A percentile compares a stretch with the other conserved stretches of the same genome.
phyloP scores from a whole-genome alignment of 2,888 invertebrate genomes.

The Trissolcus brochymenae region DNA sequence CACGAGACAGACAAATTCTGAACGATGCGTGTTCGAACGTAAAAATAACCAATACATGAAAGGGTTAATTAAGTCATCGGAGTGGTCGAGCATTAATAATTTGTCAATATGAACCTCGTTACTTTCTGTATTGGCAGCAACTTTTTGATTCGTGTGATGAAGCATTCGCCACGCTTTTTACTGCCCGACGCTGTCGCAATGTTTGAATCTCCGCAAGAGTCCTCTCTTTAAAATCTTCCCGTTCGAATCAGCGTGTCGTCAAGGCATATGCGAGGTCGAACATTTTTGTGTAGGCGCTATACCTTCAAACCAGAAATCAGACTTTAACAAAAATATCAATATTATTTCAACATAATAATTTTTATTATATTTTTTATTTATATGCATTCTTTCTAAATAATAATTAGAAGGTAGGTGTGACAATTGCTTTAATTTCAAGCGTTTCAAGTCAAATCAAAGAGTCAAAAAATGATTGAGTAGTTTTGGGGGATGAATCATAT shows the following conservation, averaged over 20 bases:
- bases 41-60: conserved; percentile 41
- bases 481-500: no score
- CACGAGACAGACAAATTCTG: conserved; percentile 9
- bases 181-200: conserved; percentile 32
- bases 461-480: no score
- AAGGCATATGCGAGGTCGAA: no score
- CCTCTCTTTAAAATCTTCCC: conserved; percentile 40
- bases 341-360: no score
- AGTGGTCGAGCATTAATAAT: conserved; percentile 45
- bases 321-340: no score
- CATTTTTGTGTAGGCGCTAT: no score
- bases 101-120: conserved; percentile 40
- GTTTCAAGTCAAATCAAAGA: no score
- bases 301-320: no score
- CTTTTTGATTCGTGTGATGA: conserved; percentile 31
- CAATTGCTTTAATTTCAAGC: no score
- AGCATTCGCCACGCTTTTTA: conserved; percentile 19
- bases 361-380: no score
- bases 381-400: no score
- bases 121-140: conserved; percentile 45
- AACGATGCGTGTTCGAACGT: conserved; percentile 29
- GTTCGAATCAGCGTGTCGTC: conserved; percentile 27
- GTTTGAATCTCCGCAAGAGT: conserved; percentile 43
- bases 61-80: conserved; percentile 45
- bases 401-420: no score